Conservation (phyloP, 2,888 invertebrate species). For the Asteroscopus sphinx region DNA sequence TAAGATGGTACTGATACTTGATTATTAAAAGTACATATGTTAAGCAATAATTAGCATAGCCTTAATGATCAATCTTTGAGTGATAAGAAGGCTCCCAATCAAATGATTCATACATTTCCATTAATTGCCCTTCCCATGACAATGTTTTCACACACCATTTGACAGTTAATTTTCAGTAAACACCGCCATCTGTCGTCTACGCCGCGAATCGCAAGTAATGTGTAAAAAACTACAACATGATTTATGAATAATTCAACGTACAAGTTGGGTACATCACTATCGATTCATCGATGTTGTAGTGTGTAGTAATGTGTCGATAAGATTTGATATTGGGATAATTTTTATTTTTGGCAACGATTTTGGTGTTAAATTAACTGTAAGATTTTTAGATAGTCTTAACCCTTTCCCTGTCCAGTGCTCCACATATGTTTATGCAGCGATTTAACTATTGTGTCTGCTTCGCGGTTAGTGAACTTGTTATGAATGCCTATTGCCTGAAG, state of each 20-base stretch:
- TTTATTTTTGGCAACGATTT: not conserved
- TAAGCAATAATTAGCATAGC: no score
- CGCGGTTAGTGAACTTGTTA: no score
- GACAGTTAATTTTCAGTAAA: conserved; percentile 75
- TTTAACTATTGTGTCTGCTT: no score
- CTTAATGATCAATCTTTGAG: no score
- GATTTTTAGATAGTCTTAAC: no score
- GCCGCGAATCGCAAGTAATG: conserved; percentile 63
- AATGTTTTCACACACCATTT: conserved; percentile 70
- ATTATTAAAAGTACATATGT: no score
- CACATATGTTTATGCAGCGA: no score
- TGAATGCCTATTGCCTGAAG: no score
- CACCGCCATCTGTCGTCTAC: conserved; percentile 78
- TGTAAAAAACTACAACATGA: conserved; percentile 76
- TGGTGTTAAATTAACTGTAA: not conserved
- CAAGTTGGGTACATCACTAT: conserved; percentile 41
- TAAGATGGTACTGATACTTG: no score
- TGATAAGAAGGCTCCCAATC: conserved; percentile 28
- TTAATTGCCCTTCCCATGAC: conserved; percentile 43
- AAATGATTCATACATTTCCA: conserved; percentile 38
- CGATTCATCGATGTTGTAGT: conserved; percentile 16
- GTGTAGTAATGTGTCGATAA: not conserved
- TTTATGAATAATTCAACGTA: conserved; percentile 77
- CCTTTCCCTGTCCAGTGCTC: no score
- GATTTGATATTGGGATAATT: not conserved